Conservation (phyloP, 2,113 vertebrate genomes). For the Physeter macrocephalus region DNA sequence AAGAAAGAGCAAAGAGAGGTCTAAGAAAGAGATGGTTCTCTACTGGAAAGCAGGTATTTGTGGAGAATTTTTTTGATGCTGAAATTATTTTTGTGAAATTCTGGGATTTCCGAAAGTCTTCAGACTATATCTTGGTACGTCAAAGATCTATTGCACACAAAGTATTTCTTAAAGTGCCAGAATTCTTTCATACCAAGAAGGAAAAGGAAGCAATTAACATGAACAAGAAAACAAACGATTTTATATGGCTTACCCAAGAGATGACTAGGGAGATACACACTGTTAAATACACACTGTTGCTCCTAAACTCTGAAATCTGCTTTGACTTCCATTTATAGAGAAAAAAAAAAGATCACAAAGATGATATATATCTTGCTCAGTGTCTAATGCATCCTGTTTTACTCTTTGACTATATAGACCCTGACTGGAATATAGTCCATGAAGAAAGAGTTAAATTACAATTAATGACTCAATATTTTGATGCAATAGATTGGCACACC, state of each 20-base stretch:
- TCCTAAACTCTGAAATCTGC: background rate
- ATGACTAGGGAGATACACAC: background rate
- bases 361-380: background rate
- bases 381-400: background rate
- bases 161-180: background rate
- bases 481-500: background rate
- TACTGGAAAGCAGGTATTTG: background rate
- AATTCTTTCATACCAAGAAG: background rate
- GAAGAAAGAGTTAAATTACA: background rate
- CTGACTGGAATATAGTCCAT: background rate
- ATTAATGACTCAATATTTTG: background rate
- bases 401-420: background rate
- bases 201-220: background rate
- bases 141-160: background rate
- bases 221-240: background rate
- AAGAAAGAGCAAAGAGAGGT: background rate
- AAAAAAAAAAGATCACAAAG: background rate
- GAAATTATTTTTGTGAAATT: slow-evolving; percentile 18
- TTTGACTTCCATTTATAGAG: background rate
- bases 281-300: background rate
- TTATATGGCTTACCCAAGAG: background rate
- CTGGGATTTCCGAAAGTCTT: slow-evolving; percentile 34
- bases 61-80: background rate
- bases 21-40: background rate
- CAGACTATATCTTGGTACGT: background rate